Conservation (phyloP, 2,113 vertebrate genomes). For the Glaucomys volans region DNA sequence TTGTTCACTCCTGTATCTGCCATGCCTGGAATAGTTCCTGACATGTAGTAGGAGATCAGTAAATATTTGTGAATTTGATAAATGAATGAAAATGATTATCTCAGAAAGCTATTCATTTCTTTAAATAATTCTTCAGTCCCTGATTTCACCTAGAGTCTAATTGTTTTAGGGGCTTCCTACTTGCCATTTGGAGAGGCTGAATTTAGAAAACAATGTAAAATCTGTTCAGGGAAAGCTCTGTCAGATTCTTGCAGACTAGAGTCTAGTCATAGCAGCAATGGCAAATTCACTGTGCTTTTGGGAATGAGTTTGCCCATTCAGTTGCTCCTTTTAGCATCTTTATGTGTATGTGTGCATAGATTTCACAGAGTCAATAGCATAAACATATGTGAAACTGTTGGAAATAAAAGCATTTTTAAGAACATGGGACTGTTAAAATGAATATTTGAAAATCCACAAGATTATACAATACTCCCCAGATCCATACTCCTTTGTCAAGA, state of each 20-base stretch:
- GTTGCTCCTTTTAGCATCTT: not conserved
- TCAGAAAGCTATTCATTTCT: not conserved
- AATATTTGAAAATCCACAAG: constrained; percentile 48
- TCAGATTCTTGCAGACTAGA: not conserved
- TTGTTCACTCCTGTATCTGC: not conserved
- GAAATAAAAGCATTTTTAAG: not conserved
- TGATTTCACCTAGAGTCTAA: not conserved
- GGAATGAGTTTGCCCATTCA: not conserved
- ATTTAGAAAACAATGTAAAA: not conserved
- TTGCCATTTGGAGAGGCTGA: not conserved
- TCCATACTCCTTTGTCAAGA: constrained; percentile 37
- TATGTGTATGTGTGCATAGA: not conserved
- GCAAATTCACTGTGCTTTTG: not conserved
- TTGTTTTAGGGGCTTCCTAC: not conserved
- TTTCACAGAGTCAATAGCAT: not conserved
- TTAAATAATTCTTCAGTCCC: not conserved
- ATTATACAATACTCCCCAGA: constrained; percentile 35
- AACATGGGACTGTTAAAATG: constrained; percentile 33
- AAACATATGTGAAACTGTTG: not conserved
- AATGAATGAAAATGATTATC: not conserved
- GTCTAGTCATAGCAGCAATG: not conserved
- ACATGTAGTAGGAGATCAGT: not conserved
- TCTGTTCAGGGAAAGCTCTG: not conserved
- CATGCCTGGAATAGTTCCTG: not conserved
- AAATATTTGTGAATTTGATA: not conserved